Conservation (phyloP, 2,113 vertebrate species). For the Myocastor coypus region DNA sequence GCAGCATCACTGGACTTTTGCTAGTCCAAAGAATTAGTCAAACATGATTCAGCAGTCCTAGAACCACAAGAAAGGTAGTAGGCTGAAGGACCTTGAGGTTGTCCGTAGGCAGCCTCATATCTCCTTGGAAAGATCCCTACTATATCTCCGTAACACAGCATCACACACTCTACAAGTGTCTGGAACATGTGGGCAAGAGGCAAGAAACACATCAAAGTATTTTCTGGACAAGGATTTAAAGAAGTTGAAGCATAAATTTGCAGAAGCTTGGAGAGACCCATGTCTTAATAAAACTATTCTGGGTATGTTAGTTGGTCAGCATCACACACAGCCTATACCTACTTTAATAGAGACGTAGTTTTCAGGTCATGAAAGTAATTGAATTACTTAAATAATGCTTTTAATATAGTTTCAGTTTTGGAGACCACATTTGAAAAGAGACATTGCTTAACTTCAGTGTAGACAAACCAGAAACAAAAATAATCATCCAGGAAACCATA, state of each 20-base stretch:
- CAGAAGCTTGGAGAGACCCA: background rate
- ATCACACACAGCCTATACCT: background rate
- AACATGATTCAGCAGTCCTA: conserved; percentile 98
- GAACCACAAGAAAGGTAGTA: conserved; percentile 97
- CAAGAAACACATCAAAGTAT: too few relatives aligned
- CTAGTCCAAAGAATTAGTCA: conserved; percentile 96
- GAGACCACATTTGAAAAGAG: background rate
- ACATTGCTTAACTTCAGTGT: background rate
- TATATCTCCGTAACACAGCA: conserved; percentile 93
- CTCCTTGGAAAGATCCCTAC: conserved; percentile 98
- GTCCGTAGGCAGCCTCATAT: conserved; percentile 98
- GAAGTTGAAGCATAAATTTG: background rate
- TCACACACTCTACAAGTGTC: conserved; percentile 86
- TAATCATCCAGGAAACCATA: background rate
- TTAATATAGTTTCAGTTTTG: background rate
- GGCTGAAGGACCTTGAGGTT: conserved; percentile 95
- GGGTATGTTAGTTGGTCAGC: background rate
- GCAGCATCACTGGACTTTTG: conserved; percentile 89
- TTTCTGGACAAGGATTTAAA: background rate
- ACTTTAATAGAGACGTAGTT: background rate
- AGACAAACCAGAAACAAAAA: background rate
- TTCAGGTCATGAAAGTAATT: background rate
- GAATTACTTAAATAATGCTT: background rate
- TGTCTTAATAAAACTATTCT: background rate
- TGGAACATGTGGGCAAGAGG: too few relatives aligned